Base-by-base conservation (phyloP, 2,888 invertebrate genomes). In the Drosophila pullipes region DNA sequence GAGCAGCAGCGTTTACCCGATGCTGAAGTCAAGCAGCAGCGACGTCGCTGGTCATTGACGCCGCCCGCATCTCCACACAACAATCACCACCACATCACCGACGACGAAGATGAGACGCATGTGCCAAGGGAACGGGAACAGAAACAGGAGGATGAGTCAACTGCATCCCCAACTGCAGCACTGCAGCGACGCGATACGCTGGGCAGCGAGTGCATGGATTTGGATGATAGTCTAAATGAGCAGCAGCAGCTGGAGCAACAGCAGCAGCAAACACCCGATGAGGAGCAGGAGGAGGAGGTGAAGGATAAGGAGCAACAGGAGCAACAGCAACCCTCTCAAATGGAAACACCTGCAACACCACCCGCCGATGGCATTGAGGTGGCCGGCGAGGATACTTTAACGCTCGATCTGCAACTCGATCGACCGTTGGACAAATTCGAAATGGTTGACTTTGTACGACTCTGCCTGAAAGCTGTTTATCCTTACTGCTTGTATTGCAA, bases 401-500 rank as follows among this genome's bases (percentile, higher is more conserved):
- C 95, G 18, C 95, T 96, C 69, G 97, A 97, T 86, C 92, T 97
- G 58, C 95, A 96, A 76, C 94, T 97, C 47, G 96, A 97, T 88
- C 96, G 95, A 74, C 96, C 96, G 22, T 91, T 97, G 76, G 97
- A 97, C 90, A 96, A 95, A 92, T 96, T 97, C 92, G 95, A 96
- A 69, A 94, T 96, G 52, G 95, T 96, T 84, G 95, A 96, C 73
- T 94, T 97, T 73, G 91, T 97, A 39, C 96, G 96, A 91, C 96
- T 96, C 76, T 97, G 97, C 93, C 94, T 97, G 60, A 94, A 95
- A 76, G 95, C 95, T 18, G 96, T 97, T 0, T 95, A 96, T 88
- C 94, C 95, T 10, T 94, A 94, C 73, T 98, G 98, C 92, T 95
- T 97, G 66, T 98, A 97, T 92, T 98, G 97, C 91, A 97, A 97